Evolutionary conservation across 2,888 invertebrate species (phyloP).

Genomic region (Microplitis manilae): DNA sequence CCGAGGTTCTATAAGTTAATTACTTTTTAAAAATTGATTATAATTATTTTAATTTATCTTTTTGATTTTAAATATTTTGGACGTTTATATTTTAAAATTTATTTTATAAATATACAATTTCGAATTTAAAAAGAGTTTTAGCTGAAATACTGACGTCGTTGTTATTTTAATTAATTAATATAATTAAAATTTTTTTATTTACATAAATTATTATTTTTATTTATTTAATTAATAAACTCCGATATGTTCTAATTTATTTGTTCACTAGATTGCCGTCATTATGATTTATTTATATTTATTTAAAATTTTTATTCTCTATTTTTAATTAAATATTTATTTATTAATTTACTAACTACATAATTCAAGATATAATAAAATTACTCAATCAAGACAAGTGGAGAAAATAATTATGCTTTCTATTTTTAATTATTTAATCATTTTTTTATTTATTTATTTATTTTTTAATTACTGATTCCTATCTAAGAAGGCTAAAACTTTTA

Average conservation of each 20-base stretch:
- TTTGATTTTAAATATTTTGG: constrained; percentile 4
- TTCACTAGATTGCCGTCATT: constrained; percentile 26
- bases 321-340: constrained; percentile 6
- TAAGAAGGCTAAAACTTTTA: constrained; percentile 51
- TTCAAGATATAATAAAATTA: constrained; percentile 8
- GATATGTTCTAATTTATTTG: constrained; percentile 29
- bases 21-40: background rate
- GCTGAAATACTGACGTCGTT: constrained; percentile 27
- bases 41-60: background rate
- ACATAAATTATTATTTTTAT: constrained; percentile 21
- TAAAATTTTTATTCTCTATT: background rate
- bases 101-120: background rate
- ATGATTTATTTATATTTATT: background rate
- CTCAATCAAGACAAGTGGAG: constrained; percentile 15
- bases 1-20: background rate
- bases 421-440: constrained; percentile 25
- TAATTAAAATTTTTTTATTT: background rate
- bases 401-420: constrained; percentile 16
- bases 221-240: constrained; percentile 24
- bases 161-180: constrained; percentile 25
- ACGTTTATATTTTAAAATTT: constrained; percentile 3
- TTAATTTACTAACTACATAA: constrained; percentile 13
- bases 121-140: background rate
- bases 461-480: constrained; percentile 42
- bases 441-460: constrained; percentile 24